Evolutionary conservation across 2,113 vertebrate genomes (phyloP).

Genomic region (Tringa solitaria): DNA sequence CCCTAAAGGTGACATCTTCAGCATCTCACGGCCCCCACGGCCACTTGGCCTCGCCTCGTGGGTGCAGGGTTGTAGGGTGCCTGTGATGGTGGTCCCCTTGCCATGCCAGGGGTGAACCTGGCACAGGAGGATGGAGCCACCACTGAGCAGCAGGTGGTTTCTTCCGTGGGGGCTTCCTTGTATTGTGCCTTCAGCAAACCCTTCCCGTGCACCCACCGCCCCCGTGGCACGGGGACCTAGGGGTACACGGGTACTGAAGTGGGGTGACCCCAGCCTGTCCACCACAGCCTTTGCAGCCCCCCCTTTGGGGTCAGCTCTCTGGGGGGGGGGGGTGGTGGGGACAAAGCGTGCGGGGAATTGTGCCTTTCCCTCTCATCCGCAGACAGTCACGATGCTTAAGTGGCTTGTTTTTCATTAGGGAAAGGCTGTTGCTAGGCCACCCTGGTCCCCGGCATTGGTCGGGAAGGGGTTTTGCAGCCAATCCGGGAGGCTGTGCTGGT

Average conservation of each 20-base stretch:
- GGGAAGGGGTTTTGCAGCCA: conserved; percentile 36
- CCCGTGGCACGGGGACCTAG: rapidly evolving
- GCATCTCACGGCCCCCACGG: rapidly evolving
- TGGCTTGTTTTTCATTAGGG: conserved; percentile 67
- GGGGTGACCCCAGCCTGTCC: neutral
- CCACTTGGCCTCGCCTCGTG: neutral
- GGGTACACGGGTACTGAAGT: rapidly evolving
- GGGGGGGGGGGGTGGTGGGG: no score
- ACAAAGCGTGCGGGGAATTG: neutral
- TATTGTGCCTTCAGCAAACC: neutral
- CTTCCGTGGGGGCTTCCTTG: neutral
- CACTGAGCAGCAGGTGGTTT: neutral
- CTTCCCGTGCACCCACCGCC: rapidly evolving
- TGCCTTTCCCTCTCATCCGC: neutral
- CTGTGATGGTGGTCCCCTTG: rapidly evolving
- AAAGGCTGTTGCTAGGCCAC: conserved; percentile 71
- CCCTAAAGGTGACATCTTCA: neutral
- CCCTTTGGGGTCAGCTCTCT: neutral
- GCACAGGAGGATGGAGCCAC: neutral
- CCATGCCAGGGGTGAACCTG: neutral
- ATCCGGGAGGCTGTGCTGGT: conserved; percentile 3
- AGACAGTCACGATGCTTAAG: conserved; percentile 40
- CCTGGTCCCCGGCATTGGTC: conserved; percentile 5
- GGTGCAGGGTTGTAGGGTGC: neutral
- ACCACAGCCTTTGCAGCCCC: neutral